These are phyloP conservation scores for Chouioia cunea DNA, from an alignment of 2,888 invertebrate genomes.

Conservation along the genomic window DNA sequence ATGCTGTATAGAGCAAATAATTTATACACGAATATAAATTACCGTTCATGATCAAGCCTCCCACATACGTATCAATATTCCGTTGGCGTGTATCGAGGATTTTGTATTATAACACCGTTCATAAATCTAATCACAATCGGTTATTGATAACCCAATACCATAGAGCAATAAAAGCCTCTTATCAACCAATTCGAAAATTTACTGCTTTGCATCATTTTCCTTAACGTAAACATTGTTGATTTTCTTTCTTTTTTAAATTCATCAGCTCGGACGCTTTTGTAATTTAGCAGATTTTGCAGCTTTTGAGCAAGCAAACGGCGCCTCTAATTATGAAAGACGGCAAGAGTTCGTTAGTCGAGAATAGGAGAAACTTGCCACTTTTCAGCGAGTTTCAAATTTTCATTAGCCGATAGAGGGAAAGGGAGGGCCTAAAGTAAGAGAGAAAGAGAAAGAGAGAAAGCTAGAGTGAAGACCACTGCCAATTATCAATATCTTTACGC, in stretches of 20 bases:
- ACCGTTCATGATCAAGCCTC: neutral
- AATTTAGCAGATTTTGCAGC: constrained; percentile 24
- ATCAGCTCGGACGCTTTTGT: neutral
- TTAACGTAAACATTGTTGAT: too few relatives aligned
- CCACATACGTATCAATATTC: too few relatives aligned
- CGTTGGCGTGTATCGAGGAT: too few relatives aligned
- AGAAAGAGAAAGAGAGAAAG: too few relatives aligned
- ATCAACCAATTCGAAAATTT: too few relatives aligned
- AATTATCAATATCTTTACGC: constrained; percentile 29
- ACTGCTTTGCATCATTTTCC: too few relatives aligned
- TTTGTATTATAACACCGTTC: too few relatives aligned
- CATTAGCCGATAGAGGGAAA: constrained; percentile 27
- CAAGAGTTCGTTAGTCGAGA: constrained; percentile 5
- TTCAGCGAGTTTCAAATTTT: constrained; percentile 30
- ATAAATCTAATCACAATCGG: too few relatives aligned
- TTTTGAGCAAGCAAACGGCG: constrained; percentile 29
- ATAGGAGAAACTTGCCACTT: neutral
- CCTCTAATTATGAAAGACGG: neutral
- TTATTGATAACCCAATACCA: too few relatives aligned
- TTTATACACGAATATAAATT: constrained; percentile 13
- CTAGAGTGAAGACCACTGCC: neutral
- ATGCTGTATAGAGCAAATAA: neutral
- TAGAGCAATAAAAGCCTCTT: too few relatives aligned
- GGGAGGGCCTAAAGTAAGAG: too few relatives aligned
- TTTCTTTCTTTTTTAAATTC: too few relatives aligned